Percentiles rank a stretch among this genome's conserved stretches.
Conservation (phyloP, 92 coral and sea anemone species). For the Metridium senile region DNA sequence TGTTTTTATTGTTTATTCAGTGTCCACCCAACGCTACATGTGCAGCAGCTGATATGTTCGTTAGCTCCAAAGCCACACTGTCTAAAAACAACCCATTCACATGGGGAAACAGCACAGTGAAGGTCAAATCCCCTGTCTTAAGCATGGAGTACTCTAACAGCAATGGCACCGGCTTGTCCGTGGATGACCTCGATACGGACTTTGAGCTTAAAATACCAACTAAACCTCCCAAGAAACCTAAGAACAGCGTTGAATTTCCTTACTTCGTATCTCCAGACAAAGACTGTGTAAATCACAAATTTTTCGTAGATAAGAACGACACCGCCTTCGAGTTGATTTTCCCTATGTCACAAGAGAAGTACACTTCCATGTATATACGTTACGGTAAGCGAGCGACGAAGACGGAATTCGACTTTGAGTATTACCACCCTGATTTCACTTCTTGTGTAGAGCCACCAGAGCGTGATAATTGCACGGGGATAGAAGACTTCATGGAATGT, state of each 20-base stretch:
- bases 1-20: too few relatives aligned
- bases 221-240: not conserved
- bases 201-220: constrained; percentile 51
- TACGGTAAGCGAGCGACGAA: constrained; percentile 51
- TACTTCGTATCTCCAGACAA: constrained; percentile 44
- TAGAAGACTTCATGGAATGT: constrained; percentile 52
- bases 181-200: constrained; percentile 6
- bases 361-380: constrained; percentile 45
- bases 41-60: constrained; percentile 17
- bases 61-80: constrained; percentile 20
- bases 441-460: constrained; percentile 63
- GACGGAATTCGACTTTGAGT: constrained; percentile 42
- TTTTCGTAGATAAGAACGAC: constrained; percentile 35
- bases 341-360: constrained; percentile 27
- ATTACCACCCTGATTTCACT: constrained; percentile 62
- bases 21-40: constrained; percentile 16
- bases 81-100: constrained; percentile 35
- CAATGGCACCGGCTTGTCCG: constrained; percentile 40
- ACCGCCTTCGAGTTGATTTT: constrained; percentile 58
- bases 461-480: constrained; percentile 60
- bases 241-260: not conserved
- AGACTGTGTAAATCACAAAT: constrained; percentile 40
- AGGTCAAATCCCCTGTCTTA: constrained; percentile 40
- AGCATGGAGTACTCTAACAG: constrained; percentile 36
- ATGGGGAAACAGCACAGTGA: constrained; percentile 37